Conservation (phyloP, 2,888 invertebrate species). For the Patella ulyssiponensis region DNA sequence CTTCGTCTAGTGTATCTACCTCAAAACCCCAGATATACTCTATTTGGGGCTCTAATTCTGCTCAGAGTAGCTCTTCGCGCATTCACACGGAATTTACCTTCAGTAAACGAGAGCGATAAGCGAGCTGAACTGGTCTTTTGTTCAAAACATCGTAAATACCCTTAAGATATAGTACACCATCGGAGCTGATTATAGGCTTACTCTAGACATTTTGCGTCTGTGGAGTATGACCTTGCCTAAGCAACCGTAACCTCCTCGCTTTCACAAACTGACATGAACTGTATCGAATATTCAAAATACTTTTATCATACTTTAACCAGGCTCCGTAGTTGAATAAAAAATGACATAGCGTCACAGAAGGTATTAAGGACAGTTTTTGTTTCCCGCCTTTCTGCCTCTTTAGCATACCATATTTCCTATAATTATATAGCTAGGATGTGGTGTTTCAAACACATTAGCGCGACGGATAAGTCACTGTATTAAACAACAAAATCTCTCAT, state of each 20-base stretch:
- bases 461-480: too few relatives aligned
- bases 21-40: not conserved
- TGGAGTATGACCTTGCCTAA: not conserved
- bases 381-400: conserved; percentile 1
- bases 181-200: conserved; percentile 9
- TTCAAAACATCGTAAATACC: too few relatives aligned
- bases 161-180: too few relatives aligned
- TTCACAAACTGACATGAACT: conserved; percentile 4
- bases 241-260: not conserved
- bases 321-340: too few relatives aligned
- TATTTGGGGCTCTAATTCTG: not conserved
- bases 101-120: too few relatives aligned
- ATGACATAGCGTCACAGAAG: too few relatives aligned
- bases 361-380: too few relatives aligned
- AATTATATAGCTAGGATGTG: not conserved
- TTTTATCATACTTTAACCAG: too few relatives aligned
- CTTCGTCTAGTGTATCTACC: not conserved
- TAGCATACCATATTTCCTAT: not conserved
- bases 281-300: not conserved
- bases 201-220: not conserved
- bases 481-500: too few relatives aligned
- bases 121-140: too few relatives aligned
- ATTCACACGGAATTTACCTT: not conserved
- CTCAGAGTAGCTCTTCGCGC: conserved; percentile 1
- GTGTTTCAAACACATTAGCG: not conserved